Conservation (phyloP, 2,888 invertebrate species). For the Linyphia triangularis region DNA sequence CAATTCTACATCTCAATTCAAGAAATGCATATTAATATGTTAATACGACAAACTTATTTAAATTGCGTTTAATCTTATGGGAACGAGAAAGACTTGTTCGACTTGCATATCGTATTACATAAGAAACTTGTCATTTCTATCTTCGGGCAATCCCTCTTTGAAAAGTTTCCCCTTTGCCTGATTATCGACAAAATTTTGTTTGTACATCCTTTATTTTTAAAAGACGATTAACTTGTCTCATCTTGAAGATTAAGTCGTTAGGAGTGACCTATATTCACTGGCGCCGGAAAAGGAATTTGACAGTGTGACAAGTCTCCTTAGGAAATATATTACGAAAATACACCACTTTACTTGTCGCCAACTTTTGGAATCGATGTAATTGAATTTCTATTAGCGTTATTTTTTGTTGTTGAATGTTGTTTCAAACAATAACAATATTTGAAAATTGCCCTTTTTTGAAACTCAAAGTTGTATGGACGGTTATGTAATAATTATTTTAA, state of each 20-base stretch:
- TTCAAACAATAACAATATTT: too few species aligned
- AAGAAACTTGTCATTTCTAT: not conserved
- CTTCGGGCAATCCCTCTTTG: not conserved
- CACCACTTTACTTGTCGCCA: not conserved
- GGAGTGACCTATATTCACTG: slow-evolving; percentile 5
- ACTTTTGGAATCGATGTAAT: too few species aligned
- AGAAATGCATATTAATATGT: too few species aligned
- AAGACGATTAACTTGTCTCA: slow-evolving; percentile 12
- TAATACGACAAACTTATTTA: too few species aligned
- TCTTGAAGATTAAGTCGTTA: not conserved
- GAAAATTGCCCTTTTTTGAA: too few species aligned
- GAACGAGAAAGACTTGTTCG: too few species aligned
- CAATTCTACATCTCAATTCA: too few species aligned
- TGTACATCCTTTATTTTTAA: not conserved
- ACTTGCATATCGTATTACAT: not conserved
- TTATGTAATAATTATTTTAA: too few species aligned
- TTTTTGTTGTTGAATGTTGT: too few species aligned
- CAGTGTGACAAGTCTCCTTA: not conserved
- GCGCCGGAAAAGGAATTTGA: slow-evolving; percentile 16
- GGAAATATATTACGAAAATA: not conserved
- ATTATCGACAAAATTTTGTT: not conserved
- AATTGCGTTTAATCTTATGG: not conserved
- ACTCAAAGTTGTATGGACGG: too few species aligned
- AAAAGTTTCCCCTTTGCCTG: not conserved
- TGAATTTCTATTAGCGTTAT: too few species aligned